Conservation (phyloP, 2,113 vertebrate species). For the Gymnarchus niloticus region DNA sequence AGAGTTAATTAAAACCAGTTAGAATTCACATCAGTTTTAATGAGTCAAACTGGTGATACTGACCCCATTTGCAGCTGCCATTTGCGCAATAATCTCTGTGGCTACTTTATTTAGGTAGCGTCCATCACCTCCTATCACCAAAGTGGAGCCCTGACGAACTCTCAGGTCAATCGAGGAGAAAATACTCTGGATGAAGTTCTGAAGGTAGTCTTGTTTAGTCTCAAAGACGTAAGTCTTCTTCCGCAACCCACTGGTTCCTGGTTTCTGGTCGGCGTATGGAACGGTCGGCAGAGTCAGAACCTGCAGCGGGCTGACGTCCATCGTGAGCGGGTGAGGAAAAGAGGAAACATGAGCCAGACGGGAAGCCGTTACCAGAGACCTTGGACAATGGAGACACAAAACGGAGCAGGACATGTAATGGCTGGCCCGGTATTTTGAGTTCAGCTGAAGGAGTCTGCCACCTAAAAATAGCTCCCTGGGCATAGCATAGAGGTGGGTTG, state of each 20-base stretch:
- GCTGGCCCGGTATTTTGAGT: slow-evolving; percentile 48
- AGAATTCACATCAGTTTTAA: slow-evolving; percentile 23
- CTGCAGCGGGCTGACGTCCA: slow-evolving; percentile 78
- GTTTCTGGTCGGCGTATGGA: slow-evolving; percentile 83
- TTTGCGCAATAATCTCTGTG: slow-evolving; percentile 85
- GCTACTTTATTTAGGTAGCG: slow-evolving; percentile 86
- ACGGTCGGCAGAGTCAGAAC: slow-evolving; percentile 78
- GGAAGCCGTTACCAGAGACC: slow-evolving; percentile 47
- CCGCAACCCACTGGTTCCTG: slow-evolving; percentile 74
- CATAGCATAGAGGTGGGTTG: slow-evolving; percentile 49
- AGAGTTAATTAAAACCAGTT: background rate
- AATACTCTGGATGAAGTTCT: slow-evolving; percentile 92
- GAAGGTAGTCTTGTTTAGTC: slow-evolving; percentile 80
- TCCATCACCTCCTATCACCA: slow-evolving; percentile 92
- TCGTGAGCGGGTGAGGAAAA: slow-evolving; percentile 48
- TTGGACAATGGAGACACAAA: slow-evolving; percentile 34
- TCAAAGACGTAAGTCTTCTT: slow-evolving; percentile 82
- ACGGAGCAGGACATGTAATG: slow-evolving; percentile 44
- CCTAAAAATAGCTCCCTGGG: slow-evolving; percentile 68
- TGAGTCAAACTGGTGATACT: slow-evolving; percentile 58
- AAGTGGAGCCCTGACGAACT: slow-evolving; percentile 85
- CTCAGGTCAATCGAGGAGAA: slow-evolving; percentile 91
- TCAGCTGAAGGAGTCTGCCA: slow-evolving; percentile 42
- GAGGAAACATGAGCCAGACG: slow-evolving; percentile 35
- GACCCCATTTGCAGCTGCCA: slow-evolving; percentile 97